Base-by-base conservation (phyloP, 2,113 vertebrate species). In the Brienomyrus longianalis region DNA sequence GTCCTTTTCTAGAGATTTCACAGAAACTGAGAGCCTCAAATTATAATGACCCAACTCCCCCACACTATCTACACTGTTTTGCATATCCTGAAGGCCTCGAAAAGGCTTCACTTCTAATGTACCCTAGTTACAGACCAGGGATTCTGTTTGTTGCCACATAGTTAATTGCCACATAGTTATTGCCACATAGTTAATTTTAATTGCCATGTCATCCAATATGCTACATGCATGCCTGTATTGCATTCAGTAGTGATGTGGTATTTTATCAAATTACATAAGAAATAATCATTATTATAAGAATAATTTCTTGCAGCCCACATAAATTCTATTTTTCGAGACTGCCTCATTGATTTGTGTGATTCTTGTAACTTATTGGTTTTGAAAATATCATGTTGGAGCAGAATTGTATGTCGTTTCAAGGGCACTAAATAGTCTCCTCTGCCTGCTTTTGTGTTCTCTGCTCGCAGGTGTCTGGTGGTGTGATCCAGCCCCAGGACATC, bases 391-490 rank as follows among this genome's bases (percentile, higher is more conserved):
- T 23, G 11, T 35, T 11, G 43, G 43, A 17, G 83, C 21, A 85
- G 45, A 85, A 85, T 5, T 8, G 6, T 9, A 21, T 21, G 17
- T 35, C 50, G 19, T 85, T 70, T n/a, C 43, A 51, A 83, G 31
- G 77, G 39, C 47, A 31, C 59, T 87, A n/a, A 87, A 43, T 47
- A 19, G 10, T n/a, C 17, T 45, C 23, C 43, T 21, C 35, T 80
- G 7, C 17, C 48, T 83, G 2, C 35, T 47, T 54, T 39, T 90
- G 48, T 88, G 62, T 62, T 80, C 47, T 89, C 17, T 89, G 27
- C 89, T 86, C 90, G 0, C 95, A 99, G 98, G 97, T 94, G 45
- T 93, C 83, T 91, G 93, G 91, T 93, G 94, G 94, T 93, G 93
- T 96, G 96, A 95, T 96, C 94, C 50, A 91, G 94, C 59, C 91